Evolutionary conservation across 2,888 invertebrate species (phyloP).

Genomic region (Drosophila neonasuta): DNA sequence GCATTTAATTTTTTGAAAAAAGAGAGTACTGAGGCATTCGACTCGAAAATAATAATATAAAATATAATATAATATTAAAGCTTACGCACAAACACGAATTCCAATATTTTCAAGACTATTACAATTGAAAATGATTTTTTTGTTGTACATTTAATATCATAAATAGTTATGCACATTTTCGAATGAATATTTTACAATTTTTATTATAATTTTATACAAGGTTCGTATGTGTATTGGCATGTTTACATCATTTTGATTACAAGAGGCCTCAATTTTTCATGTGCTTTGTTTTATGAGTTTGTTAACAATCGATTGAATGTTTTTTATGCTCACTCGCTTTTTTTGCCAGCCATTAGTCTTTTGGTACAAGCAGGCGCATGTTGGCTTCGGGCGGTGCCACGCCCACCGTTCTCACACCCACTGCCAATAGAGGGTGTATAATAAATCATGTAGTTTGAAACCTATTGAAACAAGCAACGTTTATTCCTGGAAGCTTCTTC

Average conservation of each 20-base stretch:
- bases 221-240: not conserved
- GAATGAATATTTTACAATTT: not conserved
- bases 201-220: not conserved
- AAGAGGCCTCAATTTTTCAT: slow-evolving; percentile 17
- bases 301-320: slow-evolving; percentile 62
- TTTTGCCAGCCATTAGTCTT: slow-evolving; percentile 42
- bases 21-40: no score
- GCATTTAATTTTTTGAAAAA: no score
- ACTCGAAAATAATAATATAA: no score
- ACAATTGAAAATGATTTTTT: no score
- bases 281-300: slow-evolving; percentile 51
- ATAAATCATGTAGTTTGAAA: slow-evolving; percentile 51
- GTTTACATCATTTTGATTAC: not conserved
- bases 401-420: slow-evolving; percentile 15
- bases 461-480: slow-evolving; percentile 45
- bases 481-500: slow-evolving; percentile 8
- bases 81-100: no score
- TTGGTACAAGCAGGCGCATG: slow-evolving; percentile 36
- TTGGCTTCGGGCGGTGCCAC: slow-evolving; percentile 38
- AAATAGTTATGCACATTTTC: not conserved
- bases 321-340: slow-evolving; percentile 10
- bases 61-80: no score
- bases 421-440: slow-evolving; percentile 32
- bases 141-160: not conserved
- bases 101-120: no score